These are phyloP conservation scores for Montifringilla adamsi DNA, from an alignment of 2,113 vertebrate genomes.

Conservation along the genomic window DNA sequence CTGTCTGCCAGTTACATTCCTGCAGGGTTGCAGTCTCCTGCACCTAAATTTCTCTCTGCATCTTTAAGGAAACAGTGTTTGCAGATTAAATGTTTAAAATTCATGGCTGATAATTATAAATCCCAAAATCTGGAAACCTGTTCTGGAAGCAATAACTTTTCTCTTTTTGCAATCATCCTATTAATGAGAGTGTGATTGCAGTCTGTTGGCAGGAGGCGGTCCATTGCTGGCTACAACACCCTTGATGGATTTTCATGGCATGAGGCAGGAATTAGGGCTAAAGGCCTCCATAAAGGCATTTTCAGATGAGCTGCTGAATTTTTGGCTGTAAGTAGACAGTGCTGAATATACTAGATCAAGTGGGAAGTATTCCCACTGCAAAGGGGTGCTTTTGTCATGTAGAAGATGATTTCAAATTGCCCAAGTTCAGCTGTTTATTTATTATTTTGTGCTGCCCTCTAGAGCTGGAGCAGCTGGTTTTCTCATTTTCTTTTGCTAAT, in stretches of 20 bases:
- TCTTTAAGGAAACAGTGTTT: neutral
- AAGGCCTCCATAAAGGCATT: neutral
- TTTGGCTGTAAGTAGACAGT: accelerated
- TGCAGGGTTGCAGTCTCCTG: neutral
- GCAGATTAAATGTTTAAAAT: neutral
- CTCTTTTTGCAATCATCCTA: neutral
- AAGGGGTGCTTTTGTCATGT: neutral
- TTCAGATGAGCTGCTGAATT: neutral
- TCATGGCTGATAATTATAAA: neutral
- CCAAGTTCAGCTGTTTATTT: neutral
- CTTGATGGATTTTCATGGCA: neutral
- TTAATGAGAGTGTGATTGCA: neutral
- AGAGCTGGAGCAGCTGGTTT: constrained; percentile 30
- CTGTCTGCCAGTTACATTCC: neutral
- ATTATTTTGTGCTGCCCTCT: constrained; percentile 66
- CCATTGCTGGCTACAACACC: accelerated
- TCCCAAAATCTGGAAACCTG: neutral
- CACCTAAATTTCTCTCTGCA: neutral
- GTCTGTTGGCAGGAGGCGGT: accelerated
- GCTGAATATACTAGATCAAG: neutral
- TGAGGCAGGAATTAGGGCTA: neutral
- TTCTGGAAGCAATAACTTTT: neutral
- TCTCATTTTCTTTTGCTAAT: neutral
- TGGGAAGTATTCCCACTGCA: neutral
- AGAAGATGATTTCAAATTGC: neutral